phyloP scores from a whole-genome alignment of 2,888 invertebrate genomes.

The Lasiommata megera region DNA sequence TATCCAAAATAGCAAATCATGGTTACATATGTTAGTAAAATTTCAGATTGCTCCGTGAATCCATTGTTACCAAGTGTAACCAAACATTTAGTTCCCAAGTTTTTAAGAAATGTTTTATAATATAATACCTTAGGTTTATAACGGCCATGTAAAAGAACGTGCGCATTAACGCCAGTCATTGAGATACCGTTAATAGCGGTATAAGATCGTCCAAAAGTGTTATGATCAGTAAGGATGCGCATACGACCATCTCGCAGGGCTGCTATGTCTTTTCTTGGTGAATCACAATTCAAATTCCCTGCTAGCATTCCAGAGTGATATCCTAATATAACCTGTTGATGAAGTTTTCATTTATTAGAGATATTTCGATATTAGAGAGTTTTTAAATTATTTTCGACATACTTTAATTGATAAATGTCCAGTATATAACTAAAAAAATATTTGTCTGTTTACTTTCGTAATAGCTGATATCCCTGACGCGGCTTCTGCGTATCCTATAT shows the following conservation, averaged over 20 bases:
- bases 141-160: slow-evolving; percentile 53
- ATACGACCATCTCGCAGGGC: slow-evolving; percentile 77
- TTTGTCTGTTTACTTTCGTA: slow-evolving; percentile 70
- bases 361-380: no score
- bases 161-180: slow-evolving; percentile 55
- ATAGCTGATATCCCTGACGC: slow-evolving; percentile 78
- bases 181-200: slow-evolving; percentile 60
- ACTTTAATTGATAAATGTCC: no score
- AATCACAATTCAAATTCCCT: slow-evolving; percentile 85
- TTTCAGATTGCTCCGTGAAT: no score
- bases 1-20: no score
- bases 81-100: no score
- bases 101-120: no score
- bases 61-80: no score
- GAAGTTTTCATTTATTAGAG: no score
- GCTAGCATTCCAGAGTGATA: slow-evolving; percentile 86
- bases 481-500: slow-evolving; percentile 68
- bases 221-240: slow-evolving; percentile 80
- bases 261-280: slow-evolving; percentile 75
- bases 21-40: no score
- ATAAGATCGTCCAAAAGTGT: slow-evolving; percentile 75
- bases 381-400: no score
- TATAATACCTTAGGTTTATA: slow-evolving; percentile 54
- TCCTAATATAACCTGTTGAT: slow-evolving; percentile 74
- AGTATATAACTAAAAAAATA: no score